These are phyloP conservation scores for Sitta europaea DNA, from an alignment of 2,113 vertebrate species.

Conservation along the genomic window DNA sequence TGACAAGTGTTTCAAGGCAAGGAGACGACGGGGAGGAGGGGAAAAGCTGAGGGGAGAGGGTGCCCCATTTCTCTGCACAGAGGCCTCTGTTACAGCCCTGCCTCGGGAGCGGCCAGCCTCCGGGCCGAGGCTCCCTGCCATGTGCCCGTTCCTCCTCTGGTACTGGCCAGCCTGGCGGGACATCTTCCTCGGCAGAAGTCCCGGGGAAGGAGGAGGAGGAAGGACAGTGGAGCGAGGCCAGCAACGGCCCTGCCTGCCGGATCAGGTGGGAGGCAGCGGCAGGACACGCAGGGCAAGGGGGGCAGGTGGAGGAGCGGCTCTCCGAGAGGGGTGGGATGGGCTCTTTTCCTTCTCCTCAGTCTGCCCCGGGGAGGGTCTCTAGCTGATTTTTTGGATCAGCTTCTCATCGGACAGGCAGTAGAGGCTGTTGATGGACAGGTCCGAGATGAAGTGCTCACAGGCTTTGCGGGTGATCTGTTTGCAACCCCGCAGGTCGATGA, in stretches of 20 bases:
- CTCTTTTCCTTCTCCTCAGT: slow-evolving; percentile 70
- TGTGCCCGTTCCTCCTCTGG: slow-evolving; percentile 47
- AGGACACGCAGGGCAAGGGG: slow-evolving; percentile 50
- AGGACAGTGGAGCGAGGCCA: slow-evolving; percentile 34
- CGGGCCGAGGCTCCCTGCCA: neutral
- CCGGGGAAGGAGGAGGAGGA: slow-evolving; percentile 51
- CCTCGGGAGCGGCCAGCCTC: neutral
- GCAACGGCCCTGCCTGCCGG: slow-evolving; percentile 17
- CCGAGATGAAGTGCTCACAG: slow-evolving; percentile 95
- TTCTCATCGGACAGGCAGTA: slow-evolving; percentile 99
- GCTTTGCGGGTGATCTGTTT: slow-evolving; percentile 92
- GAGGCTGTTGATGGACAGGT: slow-evolving; percentile 93
- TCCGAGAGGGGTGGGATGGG: slow-evolving; percentile 67
- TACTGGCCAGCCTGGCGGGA: slow-evolving; percentile 56
- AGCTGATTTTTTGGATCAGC: slow-evolving; percentile 98
- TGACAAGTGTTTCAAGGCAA: slow-evolving; percentile 44
- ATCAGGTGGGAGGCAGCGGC: slow-evolving; percentile 52
- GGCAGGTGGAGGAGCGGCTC: slow-evolving; percentile 52
- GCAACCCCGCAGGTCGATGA: slow-evolving; percentile 92
- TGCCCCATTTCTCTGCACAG: slow-evolving; percentile 17
- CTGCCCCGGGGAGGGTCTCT: slow-evolving; percentile 67
- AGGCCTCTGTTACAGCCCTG: neutral
- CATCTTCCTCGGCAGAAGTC: slow-evolving; percentile 51
- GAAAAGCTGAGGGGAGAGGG: neutral
- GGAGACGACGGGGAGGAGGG: neutral